Evolutionary conservation across 2,113 vertebrate genomes (phyloP).

Genomic region (Cryptoleucopteryx plumbea): DNA sequence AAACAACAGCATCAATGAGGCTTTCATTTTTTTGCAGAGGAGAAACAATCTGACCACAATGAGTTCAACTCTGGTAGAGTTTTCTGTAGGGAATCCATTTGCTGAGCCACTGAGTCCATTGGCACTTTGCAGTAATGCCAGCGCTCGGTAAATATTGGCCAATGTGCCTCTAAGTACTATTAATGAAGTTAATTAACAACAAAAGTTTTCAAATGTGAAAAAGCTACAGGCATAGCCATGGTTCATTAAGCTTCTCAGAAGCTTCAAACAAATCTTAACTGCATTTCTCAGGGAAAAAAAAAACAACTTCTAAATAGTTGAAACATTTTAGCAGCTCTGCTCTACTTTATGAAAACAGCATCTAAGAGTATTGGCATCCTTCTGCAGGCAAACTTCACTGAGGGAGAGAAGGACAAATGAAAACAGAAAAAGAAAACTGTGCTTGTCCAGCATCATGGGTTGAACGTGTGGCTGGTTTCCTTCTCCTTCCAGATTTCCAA

Average conservation of each 20-base stretch:
- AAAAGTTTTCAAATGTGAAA: conserved; percentile 59
- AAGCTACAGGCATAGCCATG: conserved; percentile 41
- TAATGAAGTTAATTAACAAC: conserved; percentile 70
- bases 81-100: conserved; percentile 9
- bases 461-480: not conserved
- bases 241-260: conserved; percentile 50
- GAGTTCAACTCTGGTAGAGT: not conserved
- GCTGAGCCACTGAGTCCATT: not conserved
- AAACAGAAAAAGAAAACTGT: not conserved
- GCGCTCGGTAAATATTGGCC: conserved; percentile 31
- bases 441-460: not conserved
- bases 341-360: not conserved
- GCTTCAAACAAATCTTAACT: conserved; percentile 4
- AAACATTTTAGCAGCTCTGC: not conserved
- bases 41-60: not conserved
- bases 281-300: not conserved
- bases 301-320: not conserved
- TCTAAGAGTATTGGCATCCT: not conserved
- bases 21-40: not conserved
- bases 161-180: conserved; percentile 54
- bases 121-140: not conserved
- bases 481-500: not conserved
- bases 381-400: not conserved
- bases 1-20: not conserved
- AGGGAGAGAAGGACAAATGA: not conserved